A percentile compares a stretch with the other conserved stretches of the same genome.
These are phyloP conservation scores for Drosophila lowei DNA, from an alignment of 1,140 invertebrate species.

Conservation along the genomic window DNA sequence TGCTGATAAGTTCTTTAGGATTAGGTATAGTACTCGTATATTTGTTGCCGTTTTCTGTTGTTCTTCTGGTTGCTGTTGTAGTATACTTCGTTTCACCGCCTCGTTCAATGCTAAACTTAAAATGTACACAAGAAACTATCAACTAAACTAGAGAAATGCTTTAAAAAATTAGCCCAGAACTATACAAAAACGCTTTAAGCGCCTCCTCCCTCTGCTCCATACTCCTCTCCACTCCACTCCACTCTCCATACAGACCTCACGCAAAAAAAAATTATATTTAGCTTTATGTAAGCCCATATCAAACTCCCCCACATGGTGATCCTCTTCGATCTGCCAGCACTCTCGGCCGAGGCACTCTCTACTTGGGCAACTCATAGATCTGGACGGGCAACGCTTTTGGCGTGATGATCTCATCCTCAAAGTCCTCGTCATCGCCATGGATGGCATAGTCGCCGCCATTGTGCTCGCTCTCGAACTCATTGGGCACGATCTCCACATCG, in stretches of 20 bases:
- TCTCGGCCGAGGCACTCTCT: constrained; percentile 16
- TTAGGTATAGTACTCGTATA: constrained; percentile 46
- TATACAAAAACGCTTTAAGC: constrained; percentile 78
- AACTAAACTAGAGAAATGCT: constrained; percentile 64
- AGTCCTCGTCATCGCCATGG: constrained; percentile 78
- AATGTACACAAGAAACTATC: constrained; percentile 67
- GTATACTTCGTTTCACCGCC: constrained; percentile 76
- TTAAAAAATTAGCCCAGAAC: constrained; percentile 77
- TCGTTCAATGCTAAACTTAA: constrained; percentile 76
- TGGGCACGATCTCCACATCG: constrained; percentile 84
- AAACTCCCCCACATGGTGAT: too few relatives aligned
- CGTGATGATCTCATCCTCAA: constrained; percentile 83
- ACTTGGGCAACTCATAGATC: constrained; percentile 81
- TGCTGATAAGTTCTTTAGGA: constrained; percentile 68
- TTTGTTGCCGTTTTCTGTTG: constrained; percentile 7
- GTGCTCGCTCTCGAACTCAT: constrained; percentile 80
- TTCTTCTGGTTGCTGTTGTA: constrained; percentile 41
- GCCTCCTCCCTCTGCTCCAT: constrained; percentile 19
- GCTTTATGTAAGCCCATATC: constrained; percentile 6
- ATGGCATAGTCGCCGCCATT: constrained; percentile 75
- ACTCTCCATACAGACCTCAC: constrained; percentile 31
- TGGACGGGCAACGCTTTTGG: constrained; percentile 82
- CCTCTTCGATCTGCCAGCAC: too few relatives aligned
- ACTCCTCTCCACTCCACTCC: not conserved
- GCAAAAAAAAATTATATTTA: constrained; percentile 33